Percentiles rank a stretch among this genome's conserved stretches.
These are phyloP conservation scores for Zaprionus inermis DNA, from an alignment of 1,140 invertebrate species.

Conservation along the genomic window DNA sequence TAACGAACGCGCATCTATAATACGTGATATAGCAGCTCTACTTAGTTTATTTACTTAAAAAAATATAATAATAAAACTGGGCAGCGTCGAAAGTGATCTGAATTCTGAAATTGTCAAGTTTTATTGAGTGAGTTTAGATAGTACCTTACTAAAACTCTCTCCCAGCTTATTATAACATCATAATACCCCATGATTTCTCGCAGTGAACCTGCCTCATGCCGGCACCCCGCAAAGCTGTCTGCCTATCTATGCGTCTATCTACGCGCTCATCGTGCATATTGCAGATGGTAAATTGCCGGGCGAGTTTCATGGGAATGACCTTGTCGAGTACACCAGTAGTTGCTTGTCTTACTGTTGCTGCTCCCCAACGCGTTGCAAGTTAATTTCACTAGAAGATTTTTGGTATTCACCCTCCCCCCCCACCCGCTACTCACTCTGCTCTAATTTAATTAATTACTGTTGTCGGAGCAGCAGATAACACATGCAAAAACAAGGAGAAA, in stretches of 20 bases:
- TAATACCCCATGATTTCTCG: background rate
- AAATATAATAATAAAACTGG: no score
- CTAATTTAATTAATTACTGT: conserved; percentile 80
- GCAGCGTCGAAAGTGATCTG: no score
- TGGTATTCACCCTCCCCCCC: background rate
- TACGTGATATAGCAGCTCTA: no score
- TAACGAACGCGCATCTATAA: no score
- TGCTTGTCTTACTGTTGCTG: conserved; percentile 23
- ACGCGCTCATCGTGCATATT: background rate
- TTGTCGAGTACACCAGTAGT: conserved; percentile 37
- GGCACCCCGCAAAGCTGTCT: background rate
- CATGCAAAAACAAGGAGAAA: conserved; percentile 48
- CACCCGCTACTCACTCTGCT: conserved; percentile 4
- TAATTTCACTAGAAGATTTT: conserved; percentile 56
- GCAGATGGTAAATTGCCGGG: background rate
- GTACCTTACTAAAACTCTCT: no score
- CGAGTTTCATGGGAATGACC: conserved; percentile 11
- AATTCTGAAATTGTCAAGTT: no score
- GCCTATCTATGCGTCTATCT: background rate
- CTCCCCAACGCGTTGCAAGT: conserved; percentile 26
- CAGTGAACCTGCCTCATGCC: background rate
- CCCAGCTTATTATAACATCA: no score
- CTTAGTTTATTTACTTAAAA: no score
- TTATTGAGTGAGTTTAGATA: no score
- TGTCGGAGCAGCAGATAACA: conserved; percentile 67